A percentile compares a stretch with the other conserved stretches of the same genome.
Conservation (phyloP, 2,113 vertebrate species). For the Oxyura jamaicensis region DNA sequence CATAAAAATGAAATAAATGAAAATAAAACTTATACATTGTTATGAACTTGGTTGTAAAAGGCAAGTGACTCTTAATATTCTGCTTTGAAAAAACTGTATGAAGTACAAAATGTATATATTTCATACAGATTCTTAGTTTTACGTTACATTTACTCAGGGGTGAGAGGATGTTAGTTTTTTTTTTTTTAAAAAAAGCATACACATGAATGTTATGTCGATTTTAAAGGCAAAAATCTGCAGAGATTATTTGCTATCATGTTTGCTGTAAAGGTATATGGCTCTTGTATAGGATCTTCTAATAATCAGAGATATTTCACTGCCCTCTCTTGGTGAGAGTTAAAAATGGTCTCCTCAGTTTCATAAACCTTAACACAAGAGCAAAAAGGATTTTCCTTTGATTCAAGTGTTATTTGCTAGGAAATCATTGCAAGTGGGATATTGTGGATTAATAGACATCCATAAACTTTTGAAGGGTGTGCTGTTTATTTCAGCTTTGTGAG, state of each 20-base stretch:
- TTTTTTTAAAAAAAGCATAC: no score
- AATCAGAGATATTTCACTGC: slow-evolving; percentile 60
- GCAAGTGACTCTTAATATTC: neutral
- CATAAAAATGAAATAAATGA: neutral
- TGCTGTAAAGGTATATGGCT: neutral
- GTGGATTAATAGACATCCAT: neutral
- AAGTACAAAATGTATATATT: neutral
- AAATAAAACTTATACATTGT: neutral
- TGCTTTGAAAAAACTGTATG: neutral
- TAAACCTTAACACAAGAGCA: neutral
- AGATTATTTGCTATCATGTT: slow-evolving; percentile 3
- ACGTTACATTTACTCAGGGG: neutral
- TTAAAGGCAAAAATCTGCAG: slow-evolving; percentile 33
- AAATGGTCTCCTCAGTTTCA: neutral
- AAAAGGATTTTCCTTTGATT: neutral
- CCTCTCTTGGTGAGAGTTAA: slow-evolving; percentile 59
- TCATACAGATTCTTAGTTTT: neutral
- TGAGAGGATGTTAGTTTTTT: slow-evolving; percentile 16
- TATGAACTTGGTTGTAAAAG: neutral
- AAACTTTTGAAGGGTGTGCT: neutral
- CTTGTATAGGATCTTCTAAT: neutral
- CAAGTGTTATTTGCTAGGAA: neutral
- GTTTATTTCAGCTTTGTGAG: neutral
- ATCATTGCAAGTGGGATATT: neutral
- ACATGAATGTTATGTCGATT: slow-evolving; percentile 18